Evolutionary conservation across 2,888 invertebrate genomes (phyloP).

Genomic region (Mesorhabditis spiculigera): DNA sequence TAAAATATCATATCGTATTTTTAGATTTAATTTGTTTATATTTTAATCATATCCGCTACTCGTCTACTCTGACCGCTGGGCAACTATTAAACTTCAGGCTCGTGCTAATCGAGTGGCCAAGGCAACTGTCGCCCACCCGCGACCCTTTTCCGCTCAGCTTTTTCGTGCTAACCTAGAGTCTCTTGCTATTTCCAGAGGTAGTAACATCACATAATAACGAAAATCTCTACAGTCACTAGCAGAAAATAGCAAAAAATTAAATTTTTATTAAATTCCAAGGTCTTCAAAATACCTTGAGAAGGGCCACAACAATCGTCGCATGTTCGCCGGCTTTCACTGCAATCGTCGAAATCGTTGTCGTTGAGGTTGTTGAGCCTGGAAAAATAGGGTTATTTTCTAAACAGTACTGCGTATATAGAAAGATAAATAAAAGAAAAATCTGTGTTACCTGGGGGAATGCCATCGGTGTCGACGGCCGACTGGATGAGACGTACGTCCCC

Average conservation of each 20-base stretch:
- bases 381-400: too few relatives aligned
- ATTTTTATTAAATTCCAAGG: too few relatives aligned
- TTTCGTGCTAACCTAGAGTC: too few relatives aligned
- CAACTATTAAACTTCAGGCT: not conserved
- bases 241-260: too few relatives aligned
- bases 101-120: too few relatives aligned
- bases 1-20: not conserved
- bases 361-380: constrained; percentile 14
- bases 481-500: not conserved
- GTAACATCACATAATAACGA: too few relatives aligned
- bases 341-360: constrained; percentile 82
- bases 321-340: constrained; percentile 79
- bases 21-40: not conserved
- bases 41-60: not conserved
- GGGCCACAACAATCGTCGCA: constrained; percentile 80
- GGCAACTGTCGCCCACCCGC: too few relatives aligned
- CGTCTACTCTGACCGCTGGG: not conserved
- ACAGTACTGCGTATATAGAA: too few relatives aligned
- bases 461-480: not conserved
- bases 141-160: too few relatives aligned
- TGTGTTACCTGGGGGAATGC: not conserved
- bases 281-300: constrained; percentile 71
- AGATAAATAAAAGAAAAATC: too few relatives aligned
- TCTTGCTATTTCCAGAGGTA: too few relatives aligned
- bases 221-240: too few relatives aligned